These are phyloP conservation scores for Aricia artaxerxes DNA, from an alignment of 2,888 invertebrate species.

Conservation along the genomic window DNA sequence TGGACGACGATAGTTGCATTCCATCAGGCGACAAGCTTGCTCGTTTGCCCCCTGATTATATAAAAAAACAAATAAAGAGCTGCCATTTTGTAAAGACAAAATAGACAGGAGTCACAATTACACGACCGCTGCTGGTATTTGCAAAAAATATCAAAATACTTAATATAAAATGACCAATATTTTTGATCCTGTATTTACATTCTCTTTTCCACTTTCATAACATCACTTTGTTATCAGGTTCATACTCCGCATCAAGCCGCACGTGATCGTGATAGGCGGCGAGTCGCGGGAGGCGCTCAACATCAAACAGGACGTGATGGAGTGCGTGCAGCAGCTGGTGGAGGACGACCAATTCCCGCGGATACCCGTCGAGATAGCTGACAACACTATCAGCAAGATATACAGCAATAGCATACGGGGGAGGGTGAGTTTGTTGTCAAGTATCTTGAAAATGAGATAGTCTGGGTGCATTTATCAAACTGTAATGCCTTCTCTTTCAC, in stretches of 20 bases:
- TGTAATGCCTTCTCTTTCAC: too few species aligned
- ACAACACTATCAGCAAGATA: conserved; percentile 95
- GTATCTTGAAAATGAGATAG: too few species aligned
- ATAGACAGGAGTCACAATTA: too few species aligned
- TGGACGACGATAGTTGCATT: too few species aligned
- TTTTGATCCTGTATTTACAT: neutral
- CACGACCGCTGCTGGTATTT: too few species aligned
- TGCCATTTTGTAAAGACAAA: too few species aligned
- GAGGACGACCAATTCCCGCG: conserved; percentile 93
- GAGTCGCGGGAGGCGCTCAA: conserved; percentile 93
- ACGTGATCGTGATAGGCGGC: conserved; percentile 94
- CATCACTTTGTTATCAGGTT: conserved; percentile 79
- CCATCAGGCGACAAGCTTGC: too few species aligned
- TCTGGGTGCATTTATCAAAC: too few species aligned
- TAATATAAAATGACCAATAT: too few species aligned
- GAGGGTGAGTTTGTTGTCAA: conserved; percentile 64
- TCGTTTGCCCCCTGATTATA: too few species aligned
- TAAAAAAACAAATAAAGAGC: too few species aligned
- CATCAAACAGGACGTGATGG: conserved; percentile 89
- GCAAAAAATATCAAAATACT: too few species aligned
- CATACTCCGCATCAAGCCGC: conserved; percentile 94
- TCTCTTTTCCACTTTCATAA: neutral
- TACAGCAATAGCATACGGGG: conserved; percentile 96
- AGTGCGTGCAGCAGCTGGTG: conserved; percentile 86
- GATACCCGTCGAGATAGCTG: conserved; percentile 94